Evolutionary conservation across 2,888 invertebrate species (phyloP).

Genomic region (Limnephilus marmoratus): DNA sequence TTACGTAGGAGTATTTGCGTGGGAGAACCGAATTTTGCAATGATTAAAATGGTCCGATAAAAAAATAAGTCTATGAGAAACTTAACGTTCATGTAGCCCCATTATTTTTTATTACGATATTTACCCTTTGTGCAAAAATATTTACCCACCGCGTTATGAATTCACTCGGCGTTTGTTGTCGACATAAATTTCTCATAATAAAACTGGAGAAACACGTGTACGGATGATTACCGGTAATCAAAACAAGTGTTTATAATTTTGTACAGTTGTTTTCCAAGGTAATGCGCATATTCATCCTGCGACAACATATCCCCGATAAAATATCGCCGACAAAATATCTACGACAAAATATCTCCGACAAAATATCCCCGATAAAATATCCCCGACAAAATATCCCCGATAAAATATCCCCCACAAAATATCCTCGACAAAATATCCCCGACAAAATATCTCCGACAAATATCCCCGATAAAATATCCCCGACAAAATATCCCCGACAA

Average conservation of each 20-base stretch:
- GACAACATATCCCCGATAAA: too few relatives aligned
- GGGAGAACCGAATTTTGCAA: background rate
- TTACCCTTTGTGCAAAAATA: background rate
- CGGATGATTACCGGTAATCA: background rate
- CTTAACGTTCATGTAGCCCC: background rate
- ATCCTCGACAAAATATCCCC: too few relatives aligned
- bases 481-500: too few relatives aligned
- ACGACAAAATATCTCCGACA: too few relatives aligned
- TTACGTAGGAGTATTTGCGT: background rate
- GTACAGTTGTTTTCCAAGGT: background rate
- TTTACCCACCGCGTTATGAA: background rate
- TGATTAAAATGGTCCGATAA: background rate
- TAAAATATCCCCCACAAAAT: too few relatives aligned
- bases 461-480: too few relatives aligned
- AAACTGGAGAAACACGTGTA: background rate
- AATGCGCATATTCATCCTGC: too few relatives aligned
- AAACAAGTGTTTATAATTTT: background rate
- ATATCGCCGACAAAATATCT: too few relatives aligned
- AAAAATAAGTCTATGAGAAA: background rate
- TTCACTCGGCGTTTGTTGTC: background rate
- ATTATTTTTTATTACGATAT: background rate
- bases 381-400: too few relatives aligned
- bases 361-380: too few relatives aligned
- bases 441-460: too few relatives aligned
- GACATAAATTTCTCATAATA: background rate